A percentile compares a stretch with the other conserved stretches of the same genome.
These are phyloP conservation scores for Euspilapteryx auroguttella DNA, from an alignment of 2,888 invertebrate species.

Conservation along the genomic window DNA sequence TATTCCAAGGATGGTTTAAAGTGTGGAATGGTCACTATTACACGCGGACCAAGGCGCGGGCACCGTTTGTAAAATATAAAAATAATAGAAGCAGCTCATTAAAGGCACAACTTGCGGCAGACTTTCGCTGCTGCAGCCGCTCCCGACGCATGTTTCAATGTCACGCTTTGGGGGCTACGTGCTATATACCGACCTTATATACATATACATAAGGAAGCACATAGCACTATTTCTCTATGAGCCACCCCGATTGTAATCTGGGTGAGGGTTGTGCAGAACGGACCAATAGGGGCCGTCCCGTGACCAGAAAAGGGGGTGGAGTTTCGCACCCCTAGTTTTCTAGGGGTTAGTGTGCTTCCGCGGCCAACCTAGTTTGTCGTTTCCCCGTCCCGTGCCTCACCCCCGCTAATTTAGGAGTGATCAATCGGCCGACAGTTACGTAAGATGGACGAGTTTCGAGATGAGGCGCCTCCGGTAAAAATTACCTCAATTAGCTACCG, in stretches of 20 bases:
- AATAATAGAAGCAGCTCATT: too few species aligned
- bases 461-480: too few species aligned
- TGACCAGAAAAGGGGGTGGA: slow-evolving; percentile 61
- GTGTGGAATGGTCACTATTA: too few species aligned
- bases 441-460: slow-evolving; percentile 34
- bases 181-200: slow-evolving; percentile 19
- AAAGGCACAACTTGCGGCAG: neutral
- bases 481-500: too few species aligned
- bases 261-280: slow-evolving; percentile 48
- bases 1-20: too few species aligned
- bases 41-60: too few species aligned
- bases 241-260: slow-evolving; percentile 61
- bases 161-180: slow-evolving; percentile 33
- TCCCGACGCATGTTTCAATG: slow-evolving; percentile 26
- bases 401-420: slow-evolving; percentile 55
- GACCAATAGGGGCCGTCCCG: slow-evolving; percentile 57
- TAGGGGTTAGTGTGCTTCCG: slow-evolving; percentile 63
- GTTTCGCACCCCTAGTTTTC: slow-evolving; percentile 63
- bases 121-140: neutral
- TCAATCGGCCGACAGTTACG: slow-evolving; percentile 50
- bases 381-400: slow-evolving; percentile 24
- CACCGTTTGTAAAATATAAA: too few species aligned
- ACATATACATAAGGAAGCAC: slow-evolving; percentile 35
- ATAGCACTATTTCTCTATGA: slow-evolving; percentile 59
- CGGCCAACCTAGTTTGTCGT: slow-evolving; percentile 59